Evolutionary conservation across 2,888 invertebrate genomes (phyloP).

Genomic region (Corbicula japonica): DNA sequence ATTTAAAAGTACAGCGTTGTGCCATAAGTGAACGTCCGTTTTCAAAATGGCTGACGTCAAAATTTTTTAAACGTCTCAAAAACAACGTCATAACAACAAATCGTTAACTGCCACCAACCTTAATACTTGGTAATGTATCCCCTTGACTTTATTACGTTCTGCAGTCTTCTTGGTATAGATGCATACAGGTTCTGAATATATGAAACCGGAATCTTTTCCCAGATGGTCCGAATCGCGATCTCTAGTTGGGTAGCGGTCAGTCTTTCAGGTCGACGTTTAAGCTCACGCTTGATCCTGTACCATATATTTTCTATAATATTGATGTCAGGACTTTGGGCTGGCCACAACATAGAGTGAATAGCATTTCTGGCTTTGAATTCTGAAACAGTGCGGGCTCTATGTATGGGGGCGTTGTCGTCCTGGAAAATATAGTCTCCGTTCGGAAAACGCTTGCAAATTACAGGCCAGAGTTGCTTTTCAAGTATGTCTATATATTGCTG

Average conservation of each 20-base stretch:
- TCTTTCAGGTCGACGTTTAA: neutral
- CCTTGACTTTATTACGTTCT: neutral
- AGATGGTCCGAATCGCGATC: neutral
- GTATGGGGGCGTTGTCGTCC: slow-evolving; percentile 25
- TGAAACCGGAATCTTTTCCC: neutral
- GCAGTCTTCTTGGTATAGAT: too few species aligned
- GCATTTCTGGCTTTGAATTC: neutral
- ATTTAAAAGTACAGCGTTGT: too few species aligned
- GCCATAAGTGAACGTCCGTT: too few species aligned
- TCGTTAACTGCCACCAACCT: too few species aligned
- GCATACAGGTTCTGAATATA: too few species aligned
- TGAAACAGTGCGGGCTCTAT: slow-evolving; percentile 6
- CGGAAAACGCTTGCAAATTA: slow-evolving; percentile 14
- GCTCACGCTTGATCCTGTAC: neutral
- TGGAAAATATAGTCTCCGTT: slow-evolving; percentile 3
- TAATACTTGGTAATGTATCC: too few species aligned
- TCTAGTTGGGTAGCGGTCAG: neutral
- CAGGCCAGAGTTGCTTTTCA: too few species aligned
- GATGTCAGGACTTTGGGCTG: slow-evolving; percentile 6
- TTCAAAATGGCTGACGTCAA: too few species aligned
- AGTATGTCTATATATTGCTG: too few species aligned
- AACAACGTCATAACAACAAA: too few species aligned
- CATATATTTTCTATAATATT: slow-evolving; percentile 9
- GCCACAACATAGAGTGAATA: slow-evolving; percentile 10
- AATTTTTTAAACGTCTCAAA: too few species aligned